Evolutionary conservation across 2,888 invertebrate genomes (phyloP), one percentile per base, ranked within the genome.

Genomic region (Priocnemis perturbator): DNA sequence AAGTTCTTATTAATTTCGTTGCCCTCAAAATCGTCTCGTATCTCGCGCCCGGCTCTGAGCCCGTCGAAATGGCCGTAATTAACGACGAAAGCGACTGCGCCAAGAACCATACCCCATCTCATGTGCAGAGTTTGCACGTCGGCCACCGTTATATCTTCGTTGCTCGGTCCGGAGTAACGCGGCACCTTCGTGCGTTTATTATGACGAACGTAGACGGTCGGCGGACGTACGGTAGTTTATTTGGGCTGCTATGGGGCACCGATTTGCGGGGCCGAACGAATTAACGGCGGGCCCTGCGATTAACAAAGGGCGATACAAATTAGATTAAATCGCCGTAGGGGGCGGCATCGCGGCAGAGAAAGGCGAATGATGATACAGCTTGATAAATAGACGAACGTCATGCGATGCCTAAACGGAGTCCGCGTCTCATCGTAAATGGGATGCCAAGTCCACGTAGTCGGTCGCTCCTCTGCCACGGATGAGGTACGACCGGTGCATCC

Each of bases 241-340:
- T 85, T 86, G 81, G 81, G 67, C 77, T 74, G 67, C 60, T 74
- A 73, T 66, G 71, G 68, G 69, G 71, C 71, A 58, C 73, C 72
- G 78, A 77, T 82, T 83, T 78, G 79, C 81, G 77, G 76, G 64
- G 74, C 74, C 81, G 87, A 70, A 85, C 85, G 86, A 87, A 87
- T 87, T 85, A 87, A 85, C 85, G 84, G 81, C 77, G 77, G 70
- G 77, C 81, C 37, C 76, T 78, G 82, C 86, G 87, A 88, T 86
- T 85, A 87, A 88, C 88, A 89, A 88, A 89, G 86, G 83, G 81
- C 85, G 86, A 89, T 88, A 88, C 89, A 89, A 89, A 89, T 88
- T 89, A 89, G 89, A 89, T 89, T 88, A 89, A 88, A 89, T 85
- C 86, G 88, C 89, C 87, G 76, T 83, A 86, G 87, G 89, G 87